Evolutionary conservation across 2,797 vertebrate genomes (phyloP), one percentile per base, ranked within the genome.

Genomic region (Merluccius polli): DNA sequence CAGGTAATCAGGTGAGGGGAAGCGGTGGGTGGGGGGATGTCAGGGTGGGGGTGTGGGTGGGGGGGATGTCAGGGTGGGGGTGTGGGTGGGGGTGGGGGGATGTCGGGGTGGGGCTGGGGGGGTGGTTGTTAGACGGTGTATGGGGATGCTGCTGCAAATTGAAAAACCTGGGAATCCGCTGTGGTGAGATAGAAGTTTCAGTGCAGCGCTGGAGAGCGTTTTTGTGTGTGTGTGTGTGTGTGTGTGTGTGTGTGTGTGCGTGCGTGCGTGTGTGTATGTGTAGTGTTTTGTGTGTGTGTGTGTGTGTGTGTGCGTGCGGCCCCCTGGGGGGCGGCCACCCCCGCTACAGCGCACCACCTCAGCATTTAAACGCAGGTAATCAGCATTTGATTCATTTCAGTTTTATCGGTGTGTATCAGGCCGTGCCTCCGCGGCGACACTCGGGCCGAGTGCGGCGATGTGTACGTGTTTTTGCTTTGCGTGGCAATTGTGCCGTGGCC

Each of bases 401-500:
- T 33, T 71, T 35, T 77, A 74, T 81, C 82, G 71, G 82, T 77
- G 13, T 77, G 82, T 78, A 88, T 88, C 91, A 84, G 90, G 81
- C 74, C 78, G 86, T 72, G 41, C 18, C 48, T 9, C 18, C 74
- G 72, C 74, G 83, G 84, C 85, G 77, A 79, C 80, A 78, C 77
- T 81, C 83, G 83, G 80, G 77, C 84, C 78, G 81, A 11, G 86
- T n/a, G 84, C 88, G 84, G 80, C 89, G 81, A 89, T 89, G 91
- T 90, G 86, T 89, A 86, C 74, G 88, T 87, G 87, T 93, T 52
- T 93, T 93, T 94, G 92, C 92, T 93, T 93, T 91, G 92, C 85
- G 81, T 92, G 90, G 92, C 92, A 92, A 93, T 92, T 91, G 92
- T 91, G 91, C 92, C 85, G 84, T 87, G 91, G 89, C 91, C 89